Evolutionary conservation across 2,797 vertebrate genomes (phyloP).

Genomic region (Siniperca scherzeri): DNA sequence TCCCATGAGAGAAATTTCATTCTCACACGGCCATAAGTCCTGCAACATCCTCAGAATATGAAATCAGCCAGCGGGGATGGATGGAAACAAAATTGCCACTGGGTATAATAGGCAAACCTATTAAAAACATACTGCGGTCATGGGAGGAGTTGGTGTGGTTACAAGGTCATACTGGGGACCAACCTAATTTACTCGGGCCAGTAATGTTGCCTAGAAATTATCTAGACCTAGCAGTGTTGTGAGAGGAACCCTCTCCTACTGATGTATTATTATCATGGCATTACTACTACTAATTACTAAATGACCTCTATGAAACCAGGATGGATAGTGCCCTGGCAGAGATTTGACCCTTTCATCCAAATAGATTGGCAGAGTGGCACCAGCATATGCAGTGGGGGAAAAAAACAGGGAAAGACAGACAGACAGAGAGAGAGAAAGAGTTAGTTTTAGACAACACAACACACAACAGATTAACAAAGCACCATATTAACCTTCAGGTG

Average conservation of each 20-base stretch:
- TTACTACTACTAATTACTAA: constrained; percentile 52
- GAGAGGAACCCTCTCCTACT: constrained; percentile 30
- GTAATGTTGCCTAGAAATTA: constrained; percentile 52
- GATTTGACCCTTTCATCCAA: constrained; percentile 56
- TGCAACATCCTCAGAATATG: constrained; percentile 71
- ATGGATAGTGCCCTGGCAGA: constrained; percentile 31
- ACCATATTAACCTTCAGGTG: constrained; percentile 84
- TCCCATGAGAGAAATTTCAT: constrained; percentile 78
- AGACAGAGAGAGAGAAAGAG: constrained; percentile 25
- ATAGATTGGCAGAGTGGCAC: constrained; percentile 42
- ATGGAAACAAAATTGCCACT: constrained; percentile 69
- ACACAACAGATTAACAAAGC: constrained; percentile 84
- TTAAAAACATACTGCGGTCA: constrained; percentile 74
- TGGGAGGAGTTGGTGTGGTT: constrained; percentile 64
- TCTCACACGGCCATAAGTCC: constrained; percentile 69
- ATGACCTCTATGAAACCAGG: constrained; percentile 46
- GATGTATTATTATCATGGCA: constrained; percentile 42
- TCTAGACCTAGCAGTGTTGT: constrained; percentile 31
- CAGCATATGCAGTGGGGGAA: background rate
- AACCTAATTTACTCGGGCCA: constrained; percentile 58
- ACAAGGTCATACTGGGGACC: constrained; percentile 65
- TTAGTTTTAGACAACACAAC: constrained; percentile 63
- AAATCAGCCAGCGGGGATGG: constrained; percentile 60
- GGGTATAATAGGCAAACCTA: constrained; percentile 64
- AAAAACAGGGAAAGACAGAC: constrained; percentile 20